Conservation (phyloP, 1,140 invertebrate genomes). For the Bombus confusus region DNA sequence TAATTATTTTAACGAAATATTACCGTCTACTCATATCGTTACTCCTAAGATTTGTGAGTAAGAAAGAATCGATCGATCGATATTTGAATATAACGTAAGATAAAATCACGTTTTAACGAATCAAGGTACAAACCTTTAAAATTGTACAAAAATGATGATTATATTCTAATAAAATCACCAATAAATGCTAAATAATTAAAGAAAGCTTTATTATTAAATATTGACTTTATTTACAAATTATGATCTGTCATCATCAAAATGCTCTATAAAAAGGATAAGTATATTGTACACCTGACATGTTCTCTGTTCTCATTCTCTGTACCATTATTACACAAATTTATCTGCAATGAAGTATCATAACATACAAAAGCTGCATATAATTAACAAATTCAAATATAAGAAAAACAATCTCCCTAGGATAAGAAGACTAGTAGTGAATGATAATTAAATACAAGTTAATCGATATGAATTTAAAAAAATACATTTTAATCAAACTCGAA, state of each 20-base stretch:
- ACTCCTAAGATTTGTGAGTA: not conserved
- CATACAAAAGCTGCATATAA: slow-evolving; percentile 33
- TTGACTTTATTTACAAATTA: slow-evolving; percentile 79
- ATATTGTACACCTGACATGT: slow-evolving; percentile 65
- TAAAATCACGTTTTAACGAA: slow-evolving; percentile 35
- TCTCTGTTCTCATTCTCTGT: slow-evolving; percentile 52
- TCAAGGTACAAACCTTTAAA: slow-evolving; percentile 55
- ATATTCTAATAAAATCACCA: slow-evolving; percentile 64
- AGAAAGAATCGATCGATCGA: not conserved
- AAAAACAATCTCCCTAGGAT: slow-evolving; percentile 34
- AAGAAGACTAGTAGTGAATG: slow-evolving; percentile 63
- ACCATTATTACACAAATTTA: slow-evolving; percentile 32
- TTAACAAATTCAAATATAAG: slow-evolving; percentile 42
- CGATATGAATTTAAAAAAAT: slow-evolving; percentile 25
- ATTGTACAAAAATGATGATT: slow-evolving; percentile 65
- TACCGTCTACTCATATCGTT: not conserved
- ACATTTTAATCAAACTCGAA: slow-evolving; percentile 16
- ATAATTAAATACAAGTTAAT: slow-evolving; percentile 58
- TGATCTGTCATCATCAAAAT: slow-evolving; percentile 62
- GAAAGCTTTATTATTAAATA: slow-evolving; percentile 75
- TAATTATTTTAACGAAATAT: slow-evolving; percentile 68
- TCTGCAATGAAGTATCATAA: slow-evolving; percentile 30
- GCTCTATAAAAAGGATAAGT: slow-evolving; percentile 65
- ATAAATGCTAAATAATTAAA: slow-evolving; percentile 60
- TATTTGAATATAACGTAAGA: slow-evolving; percentile 48